phyloP scores from a whole-genome alignment of 2,888 invertebrate species.

The Trachelus tabidus region DNA sequence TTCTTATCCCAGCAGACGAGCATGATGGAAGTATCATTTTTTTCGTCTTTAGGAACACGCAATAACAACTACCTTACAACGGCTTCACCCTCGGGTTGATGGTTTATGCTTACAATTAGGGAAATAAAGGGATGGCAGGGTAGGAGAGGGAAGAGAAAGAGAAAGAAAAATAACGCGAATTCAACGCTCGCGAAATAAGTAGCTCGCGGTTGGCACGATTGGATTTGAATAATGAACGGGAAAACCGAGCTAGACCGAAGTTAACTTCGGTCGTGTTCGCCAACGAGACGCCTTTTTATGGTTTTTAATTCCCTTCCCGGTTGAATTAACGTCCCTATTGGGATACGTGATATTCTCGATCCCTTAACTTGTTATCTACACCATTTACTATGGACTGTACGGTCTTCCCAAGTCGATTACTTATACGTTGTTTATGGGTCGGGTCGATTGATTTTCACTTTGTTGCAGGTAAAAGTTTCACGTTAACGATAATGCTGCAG shows the following conservation, averaged over 20 bases:
- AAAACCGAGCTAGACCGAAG: constrained; percentile 46
- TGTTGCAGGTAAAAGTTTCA: constrained; percentile 62
- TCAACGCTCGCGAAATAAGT: not conserved
- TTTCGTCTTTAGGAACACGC: not conserved
- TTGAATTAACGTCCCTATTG: constrained; percentile 45
- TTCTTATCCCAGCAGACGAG: not conserved
- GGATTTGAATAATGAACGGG: constrained; percentile 58
- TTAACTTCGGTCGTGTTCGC: constrained; percentile 23
- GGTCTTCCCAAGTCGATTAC: not conserved
- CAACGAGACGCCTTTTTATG: constrained; percentile 39
- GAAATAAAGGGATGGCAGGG: not conserved
- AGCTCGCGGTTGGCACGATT: constrained; percentile 48
- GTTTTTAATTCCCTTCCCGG: constrained; percentile 56
- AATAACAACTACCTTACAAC: not conserved
- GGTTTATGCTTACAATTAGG: not conserved
- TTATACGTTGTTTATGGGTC: not conserved
- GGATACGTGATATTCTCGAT: constrained; percentile 20
- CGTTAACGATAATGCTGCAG: constrained; percentile 64
- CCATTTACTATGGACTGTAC: not conserved
- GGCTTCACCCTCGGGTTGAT: not conserved
- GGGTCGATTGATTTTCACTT: constrained; percentile 6
- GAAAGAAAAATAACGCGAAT: not conserved
- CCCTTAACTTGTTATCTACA: constrained; percentile 2
- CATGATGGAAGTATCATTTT: not conserved
- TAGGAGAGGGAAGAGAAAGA: not conserved